Conservation (phyloP, 2,113 vertebrate species). For the Cardinalis cardinalis region DNA sequence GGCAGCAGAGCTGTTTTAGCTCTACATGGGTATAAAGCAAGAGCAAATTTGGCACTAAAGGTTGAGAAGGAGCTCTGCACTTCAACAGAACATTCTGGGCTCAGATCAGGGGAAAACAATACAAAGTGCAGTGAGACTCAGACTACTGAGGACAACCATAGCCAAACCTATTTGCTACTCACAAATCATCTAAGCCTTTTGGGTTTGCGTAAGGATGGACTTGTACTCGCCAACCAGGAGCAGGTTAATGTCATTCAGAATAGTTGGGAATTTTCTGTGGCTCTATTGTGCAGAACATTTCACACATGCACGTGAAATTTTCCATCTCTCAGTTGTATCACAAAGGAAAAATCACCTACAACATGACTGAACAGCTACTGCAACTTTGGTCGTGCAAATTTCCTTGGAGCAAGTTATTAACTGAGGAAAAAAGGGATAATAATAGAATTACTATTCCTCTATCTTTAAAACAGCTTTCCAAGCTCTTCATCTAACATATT, state of each 20-base stretch:
- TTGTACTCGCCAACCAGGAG: accelerated
- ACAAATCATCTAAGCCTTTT: background rate
- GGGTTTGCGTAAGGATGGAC: background rate
- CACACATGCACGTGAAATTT: background rate
- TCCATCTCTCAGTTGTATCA: background rate
- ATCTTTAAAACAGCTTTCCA: constrained; percentile 25
- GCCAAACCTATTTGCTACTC: background rate
- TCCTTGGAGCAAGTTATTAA: background rate
- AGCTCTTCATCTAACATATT: constrained; percentile 26
- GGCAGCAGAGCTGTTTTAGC: background rate
- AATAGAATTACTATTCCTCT: background rate
- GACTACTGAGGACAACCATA: background rate
- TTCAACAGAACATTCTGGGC: background rate
- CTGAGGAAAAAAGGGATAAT: background rate
- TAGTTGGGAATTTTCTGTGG: background rate
- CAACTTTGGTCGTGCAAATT: background rate
- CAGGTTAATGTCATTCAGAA: background rate
- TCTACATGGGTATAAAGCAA: background rate
- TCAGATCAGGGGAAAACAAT: background rate
- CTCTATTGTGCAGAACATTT: background rate
- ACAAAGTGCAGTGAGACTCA: background rate
- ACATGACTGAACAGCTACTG: constrained; percentile 23
- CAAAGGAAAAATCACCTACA: background rate
- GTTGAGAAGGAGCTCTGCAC: background rate
- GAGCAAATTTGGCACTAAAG: background rate